Base-by-base conservation (phyloP, 2,888 invertebrate genomes). In the Nymphalis polychloros region DNA sequence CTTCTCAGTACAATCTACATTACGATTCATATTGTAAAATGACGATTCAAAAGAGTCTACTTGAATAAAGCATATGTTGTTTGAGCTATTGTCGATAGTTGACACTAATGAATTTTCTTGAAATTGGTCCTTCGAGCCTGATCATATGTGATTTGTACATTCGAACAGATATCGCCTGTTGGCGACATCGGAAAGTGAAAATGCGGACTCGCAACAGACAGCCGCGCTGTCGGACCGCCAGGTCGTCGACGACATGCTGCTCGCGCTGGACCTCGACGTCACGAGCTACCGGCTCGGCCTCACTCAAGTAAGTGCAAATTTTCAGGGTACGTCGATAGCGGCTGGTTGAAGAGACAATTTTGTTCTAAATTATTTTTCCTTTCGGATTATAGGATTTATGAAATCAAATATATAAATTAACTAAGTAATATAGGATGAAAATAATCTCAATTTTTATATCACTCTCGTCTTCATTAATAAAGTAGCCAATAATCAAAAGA, bases 271-370 rank as follows among this genome's bases (percentile, higher is more conserved):
- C 86, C 92, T 98, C 69, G 98, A 98, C 83, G 94, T 96, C 68
- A 95, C 97, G 53, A 95, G 96, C 77, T 98, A 97, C 90, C 94
- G 98, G 69, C 96, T 98, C 64, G 98, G 98, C 31, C 94, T 98
- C 67, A 98, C 97, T 87, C 97, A 98, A 95, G 98, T 98, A 85
- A 93, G 96, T 87, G 75, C 10, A 47, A 66, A 17, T 55, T 55
- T 55, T n/a, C 31, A 55, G 27, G 31, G 50, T 46, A 61, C 53
- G 55, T 16, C 13, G 5, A 27, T 16, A 16, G 8, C 49, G 3
- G 20, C 16, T 52, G n/a, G 8, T 47, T 41, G 23, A 55, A 27
- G 61, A 16, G 46, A 23, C 49, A 48, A 61, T 47, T 60, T 48
- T 13, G 59, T 41, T 68, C 35, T 60, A 60, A 48, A 16, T 13